These are phyloP conservation scores for Zonitis immaculata DNA, from an alignment of 2,888 invertebrate species.

Conservation along the genomic window DNA sequence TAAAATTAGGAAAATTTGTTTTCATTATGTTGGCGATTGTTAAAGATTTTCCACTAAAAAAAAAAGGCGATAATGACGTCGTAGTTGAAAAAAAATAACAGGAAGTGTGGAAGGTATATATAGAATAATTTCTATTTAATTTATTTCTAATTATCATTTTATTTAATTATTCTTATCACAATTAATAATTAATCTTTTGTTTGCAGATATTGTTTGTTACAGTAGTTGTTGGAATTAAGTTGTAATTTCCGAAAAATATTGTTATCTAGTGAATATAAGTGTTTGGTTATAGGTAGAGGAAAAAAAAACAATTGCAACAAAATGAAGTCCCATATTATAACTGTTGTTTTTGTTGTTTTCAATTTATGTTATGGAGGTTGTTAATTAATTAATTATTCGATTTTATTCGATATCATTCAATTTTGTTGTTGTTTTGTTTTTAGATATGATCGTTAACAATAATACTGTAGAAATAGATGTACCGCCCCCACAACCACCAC, in stretches of 20 bases:
- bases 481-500: background rate
- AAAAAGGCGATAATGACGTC: no score
- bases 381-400: constrained; percentile 3
- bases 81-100: no score
- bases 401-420: background rate
- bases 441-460: constrained; percentile 3
- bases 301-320: background rate
- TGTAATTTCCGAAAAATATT: no score
- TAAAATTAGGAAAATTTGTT: no score
- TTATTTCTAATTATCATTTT: background rate
- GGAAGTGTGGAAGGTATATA: background rate
- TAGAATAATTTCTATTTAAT: background rate
- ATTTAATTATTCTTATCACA: background rate
- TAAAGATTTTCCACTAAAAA: no score
- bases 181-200: background rate
- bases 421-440: background rate
- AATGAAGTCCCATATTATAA: constrained; percentile 10
- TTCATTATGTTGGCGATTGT: no score
- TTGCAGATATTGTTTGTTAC: background rate
- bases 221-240: background rate
- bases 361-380: constrained; percentile 10
- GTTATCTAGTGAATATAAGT: no score
- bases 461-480: constrained; percentile 3
- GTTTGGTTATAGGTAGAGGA: background rate
- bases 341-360: constrained; percentile 8